A percentile compares a stretch with the other conserved stretches of the same genome.
These are phyloP conservation scores for Lagopus leucura DNA, from an alignment of 2,113 vertebrate genomes.

Conservation along the genomic window DNA sequence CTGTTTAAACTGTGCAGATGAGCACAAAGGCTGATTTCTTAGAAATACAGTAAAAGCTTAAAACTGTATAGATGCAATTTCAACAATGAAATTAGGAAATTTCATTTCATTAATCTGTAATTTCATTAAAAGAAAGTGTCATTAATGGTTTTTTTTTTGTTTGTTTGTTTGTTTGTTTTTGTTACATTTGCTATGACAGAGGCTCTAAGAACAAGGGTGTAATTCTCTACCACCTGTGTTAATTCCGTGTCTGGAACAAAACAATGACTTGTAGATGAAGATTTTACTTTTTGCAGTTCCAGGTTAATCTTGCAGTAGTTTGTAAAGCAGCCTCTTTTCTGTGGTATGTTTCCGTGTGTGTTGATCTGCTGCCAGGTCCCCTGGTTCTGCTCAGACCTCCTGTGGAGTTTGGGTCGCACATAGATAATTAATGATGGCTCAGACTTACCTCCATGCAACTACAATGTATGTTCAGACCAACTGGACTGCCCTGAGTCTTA, in stretches of 20 bases:
- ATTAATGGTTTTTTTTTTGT: background rate
- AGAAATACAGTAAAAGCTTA: background rate
- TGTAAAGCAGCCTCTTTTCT: background rate
- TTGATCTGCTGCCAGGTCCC: rapidly evolving
- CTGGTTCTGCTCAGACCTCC: background rate
- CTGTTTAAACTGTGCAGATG: slow-evolving; percentile 46
- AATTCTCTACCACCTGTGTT: background rate
- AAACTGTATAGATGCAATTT: background rate
- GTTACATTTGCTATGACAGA: background rate
- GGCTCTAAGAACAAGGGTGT: background rate
- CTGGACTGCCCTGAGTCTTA: background rate
- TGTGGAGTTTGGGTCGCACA: rapidly evolving
- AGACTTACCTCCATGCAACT: background rate
- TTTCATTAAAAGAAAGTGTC: background rate
- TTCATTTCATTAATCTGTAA: background rate
- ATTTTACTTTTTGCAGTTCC: background rate
- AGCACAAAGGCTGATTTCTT: background rate
- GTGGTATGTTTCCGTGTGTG: rapidly evolving
- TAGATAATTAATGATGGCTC: background rate
- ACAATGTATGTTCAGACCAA: background rate
- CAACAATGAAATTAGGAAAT: background rate
- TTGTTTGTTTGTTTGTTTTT: background rate
- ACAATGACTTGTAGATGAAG: background rate
- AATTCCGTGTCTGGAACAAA: background rate
- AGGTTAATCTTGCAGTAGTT: background rate